phyloP scores from a whole-genome alignment of 1,140 invertebrate genomes.

The Ephestia elutella region DNA sequence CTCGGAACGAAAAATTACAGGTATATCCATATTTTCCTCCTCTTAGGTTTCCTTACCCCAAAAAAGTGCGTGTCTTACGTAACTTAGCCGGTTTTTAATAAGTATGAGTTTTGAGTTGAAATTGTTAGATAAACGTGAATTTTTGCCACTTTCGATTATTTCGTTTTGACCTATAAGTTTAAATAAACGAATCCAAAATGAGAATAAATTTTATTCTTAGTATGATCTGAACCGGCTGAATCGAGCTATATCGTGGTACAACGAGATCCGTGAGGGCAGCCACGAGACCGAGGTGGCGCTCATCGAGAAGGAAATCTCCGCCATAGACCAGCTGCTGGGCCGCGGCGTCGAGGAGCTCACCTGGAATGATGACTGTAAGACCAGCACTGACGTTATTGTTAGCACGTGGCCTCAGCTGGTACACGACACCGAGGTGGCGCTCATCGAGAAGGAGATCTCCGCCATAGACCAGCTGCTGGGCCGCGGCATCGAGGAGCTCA shows the following conservation, averaged over 20 bases:
- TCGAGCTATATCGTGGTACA: conserved; percentile 77
- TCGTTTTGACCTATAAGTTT: too few relatives aligned
- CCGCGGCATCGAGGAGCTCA: conserved; percentile 77
- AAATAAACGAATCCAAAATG: too few relatives aligned
- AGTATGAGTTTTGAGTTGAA: too few relatives aligned
- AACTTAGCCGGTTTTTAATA: too few relatives aligned
- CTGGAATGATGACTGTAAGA: conserved; percentile 81
- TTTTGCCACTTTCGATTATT: too few relatives aligned
- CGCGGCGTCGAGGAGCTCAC: conserved; percentile 77
- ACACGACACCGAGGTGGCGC: background rate
- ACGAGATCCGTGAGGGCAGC: conserved; percentile 79
- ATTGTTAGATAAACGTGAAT: too few relatives aligned
- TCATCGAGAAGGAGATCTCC: conserved; percentile 75
- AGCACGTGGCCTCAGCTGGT: background rate
- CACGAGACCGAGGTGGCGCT: conserved; percentile 80
- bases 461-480: conserved; percentile 78
- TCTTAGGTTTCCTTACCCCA: too few relatives aligned
- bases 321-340: conserved; percentile 78
- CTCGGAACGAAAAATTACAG: conserved; percentile 73
- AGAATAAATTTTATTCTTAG: conserved; percentile 24
- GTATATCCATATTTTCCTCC: conserved; percentile 26
- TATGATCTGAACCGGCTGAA: conserved; percentile 71
- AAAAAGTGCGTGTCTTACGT: too few relatives aligned
- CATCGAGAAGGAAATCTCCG: conserved; percentile 78
- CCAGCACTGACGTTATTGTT: background rate